Evolutionary conservation across 2,113 vertebrate species (phyloP).

Genomic region (Crotalus viridis): DNA sequence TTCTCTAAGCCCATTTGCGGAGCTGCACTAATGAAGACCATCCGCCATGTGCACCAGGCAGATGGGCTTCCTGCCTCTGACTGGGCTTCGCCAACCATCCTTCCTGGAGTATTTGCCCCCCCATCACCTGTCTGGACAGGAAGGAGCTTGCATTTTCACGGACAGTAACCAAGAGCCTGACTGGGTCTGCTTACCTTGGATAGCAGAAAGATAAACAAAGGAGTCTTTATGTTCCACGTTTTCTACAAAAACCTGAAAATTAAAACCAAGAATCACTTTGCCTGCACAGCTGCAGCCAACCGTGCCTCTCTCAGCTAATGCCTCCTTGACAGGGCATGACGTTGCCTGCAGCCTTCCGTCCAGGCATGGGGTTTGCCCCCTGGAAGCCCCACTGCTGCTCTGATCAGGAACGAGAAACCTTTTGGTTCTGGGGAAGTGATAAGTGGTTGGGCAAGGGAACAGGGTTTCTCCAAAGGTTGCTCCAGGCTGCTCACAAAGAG

Average conservation of each 20-base stretch:
- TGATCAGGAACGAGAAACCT: background rate
- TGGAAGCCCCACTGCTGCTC: background rate
- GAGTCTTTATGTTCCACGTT: constrained; percentile 89
- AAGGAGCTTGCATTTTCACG: background rate
- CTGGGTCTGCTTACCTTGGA: constrained; percentile 83
- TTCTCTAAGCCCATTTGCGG: background rate
- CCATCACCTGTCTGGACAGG: background rate
- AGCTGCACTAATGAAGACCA: background rate
- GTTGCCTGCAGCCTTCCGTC: background rate
- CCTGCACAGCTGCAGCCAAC: background rate
- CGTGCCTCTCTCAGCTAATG: background rate
- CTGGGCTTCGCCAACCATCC: too few relatives aligned
- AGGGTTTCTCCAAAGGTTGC: background rate
- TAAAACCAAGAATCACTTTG: constrained; percentile 18
- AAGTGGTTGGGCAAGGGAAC: background rate
- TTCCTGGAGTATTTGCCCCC: background rate
- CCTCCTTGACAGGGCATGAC: background rate
- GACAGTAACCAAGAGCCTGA: rapidly evolving
- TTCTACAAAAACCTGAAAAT: constrained; percentile 86
- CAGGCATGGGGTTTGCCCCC: background rate
- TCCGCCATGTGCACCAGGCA: too few relatives aligned
- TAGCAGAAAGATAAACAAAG: constrained; percentile 96
- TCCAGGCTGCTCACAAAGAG: background rate
- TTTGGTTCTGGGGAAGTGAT: background rate
- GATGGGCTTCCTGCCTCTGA: background rate